phyloP scores from a whole-genome alignment of 2,113 vertebrate species.

The Phaethornis superciliosus region DNA sequence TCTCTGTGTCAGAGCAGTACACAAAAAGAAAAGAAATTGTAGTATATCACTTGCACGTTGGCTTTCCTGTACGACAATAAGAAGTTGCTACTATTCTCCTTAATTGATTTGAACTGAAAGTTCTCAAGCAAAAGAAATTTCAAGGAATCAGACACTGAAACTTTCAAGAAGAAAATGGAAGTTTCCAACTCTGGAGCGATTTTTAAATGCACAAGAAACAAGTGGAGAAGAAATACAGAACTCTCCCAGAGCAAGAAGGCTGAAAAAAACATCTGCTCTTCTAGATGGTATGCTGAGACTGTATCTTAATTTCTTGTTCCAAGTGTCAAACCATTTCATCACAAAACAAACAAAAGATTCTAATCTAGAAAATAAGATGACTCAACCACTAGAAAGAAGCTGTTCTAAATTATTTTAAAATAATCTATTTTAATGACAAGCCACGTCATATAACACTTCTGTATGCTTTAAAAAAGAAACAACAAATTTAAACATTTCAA shows the following conservation, averaged over 20 bases:
- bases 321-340: slow-evolving; percentile 35
- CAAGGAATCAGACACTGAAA: not conserved
- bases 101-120: not conserved
- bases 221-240: not conserved
- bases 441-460: not conserved
- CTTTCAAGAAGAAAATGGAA: not conserved
- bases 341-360: slow-evolving; percentile 55
- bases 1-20: fast-evolving
- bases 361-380: slow-evolving; percentile 47
- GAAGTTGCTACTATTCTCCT: not conserved
- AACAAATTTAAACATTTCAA: not conserved
- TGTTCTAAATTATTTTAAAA: slow-evolving; percentile 36
- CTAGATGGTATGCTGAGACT: not conserved
- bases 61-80: not conserved
- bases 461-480: not conserved
- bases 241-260: not conserved
- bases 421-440: slow-evolving; percentile 22
- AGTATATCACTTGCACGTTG: fast-evolving
- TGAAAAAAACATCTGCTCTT: slow-evolving; percentile 1
- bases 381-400: slow-evolving; percentile 6
- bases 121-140: not conserved
- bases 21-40: not conserved
- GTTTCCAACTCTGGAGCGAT: not conserved
- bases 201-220: not conserved
- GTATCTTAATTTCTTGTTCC: slow-evolving; percentile 56